Conservation (phyloP, 2,888 invertebrate genomes). For the Boloria selene region DNA sequence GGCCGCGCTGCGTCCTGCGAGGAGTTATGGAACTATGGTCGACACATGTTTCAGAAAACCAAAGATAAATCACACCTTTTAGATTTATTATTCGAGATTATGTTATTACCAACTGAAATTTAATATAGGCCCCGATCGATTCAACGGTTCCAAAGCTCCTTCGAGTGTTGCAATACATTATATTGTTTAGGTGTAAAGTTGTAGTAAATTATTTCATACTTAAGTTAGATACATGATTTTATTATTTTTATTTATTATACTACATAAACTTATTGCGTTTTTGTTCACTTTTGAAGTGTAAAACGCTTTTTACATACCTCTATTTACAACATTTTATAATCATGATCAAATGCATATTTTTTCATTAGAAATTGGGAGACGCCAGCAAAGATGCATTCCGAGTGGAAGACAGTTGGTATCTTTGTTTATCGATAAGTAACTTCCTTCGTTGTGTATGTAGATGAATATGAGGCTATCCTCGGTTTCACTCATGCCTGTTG, state of each 20-base stretch:
- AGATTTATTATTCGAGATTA: slow-evolving; percentile 72
- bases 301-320: slow-evolving; percentile 80
- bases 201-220: slow-evolving; percentile 81
- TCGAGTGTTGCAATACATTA: slow-evolving; percentile 79
- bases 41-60: slow-evolving; percentile 67
- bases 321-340: slow-evolving; percentile 76
- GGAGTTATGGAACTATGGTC: slow-evolving; percentile 77
- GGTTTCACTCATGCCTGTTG: slow-evolving; percentile 74
- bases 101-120: slow-evolving; percentile 62
- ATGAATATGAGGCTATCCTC: slow-evolving; percentile 75
- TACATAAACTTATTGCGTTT: slow-evolving; percentile 70
- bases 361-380: slow-evolving; percentile 66
- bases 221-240: slow-evolving; percentile 77
- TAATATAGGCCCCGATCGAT: slow-evolving; percentile 64
- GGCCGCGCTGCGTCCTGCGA: slow-evolving; percentile 51
- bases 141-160: slow-evolving; percentile 80
- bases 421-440: slow-evolving; percentile 71
- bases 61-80: slow-evolving; percentile 78
- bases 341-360: slow-evolving; percentile 77
- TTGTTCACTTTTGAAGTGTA: slow-evolving; percentile 77
- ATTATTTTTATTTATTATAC: slow-evolving; percentile 77
- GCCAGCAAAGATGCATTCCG: slow-evolving; percentile 73
- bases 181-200: slow-evolving; percentile 78
- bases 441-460: slow-evolving; percentile 72
- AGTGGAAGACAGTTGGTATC: slow-evolving; percentile 62